These are phyloP conservation scores for Gorsachius goisagi DNA, from an alignment of 2,113 vertebrate genomes.

Conservation along the genomic window DNA sequence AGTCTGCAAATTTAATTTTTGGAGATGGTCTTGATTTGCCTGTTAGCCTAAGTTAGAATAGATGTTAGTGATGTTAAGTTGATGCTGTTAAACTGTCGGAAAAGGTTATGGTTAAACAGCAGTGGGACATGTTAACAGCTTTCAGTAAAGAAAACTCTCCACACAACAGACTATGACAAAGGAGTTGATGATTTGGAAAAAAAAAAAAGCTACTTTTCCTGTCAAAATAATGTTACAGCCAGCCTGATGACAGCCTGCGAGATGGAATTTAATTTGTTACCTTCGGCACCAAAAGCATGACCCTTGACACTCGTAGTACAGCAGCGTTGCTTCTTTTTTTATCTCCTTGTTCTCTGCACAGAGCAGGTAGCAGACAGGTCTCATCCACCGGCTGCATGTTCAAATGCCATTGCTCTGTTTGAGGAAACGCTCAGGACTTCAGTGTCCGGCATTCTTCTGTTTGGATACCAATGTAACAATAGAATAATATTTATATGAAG, in stretches of 20 bases:
- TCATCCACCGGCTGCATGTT: background rate
- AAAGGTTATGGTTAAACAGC: background rate
- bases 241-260: background rate
- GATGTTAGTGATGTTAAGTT: background rate
- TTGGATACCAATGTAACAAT: background rate
- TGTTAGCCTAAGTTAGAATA: background rate
- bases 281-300: background rate
- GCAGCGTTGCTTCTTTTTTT: background rate
- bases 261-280: background rate
- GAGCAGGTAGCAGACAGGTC: background rate
- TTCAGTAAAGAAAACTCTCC: background rate
- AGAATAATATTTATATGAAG: background rate
- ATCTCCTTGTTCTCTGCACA: background rate
- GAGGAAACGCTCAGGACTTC: background rate
- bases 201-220: background rate
- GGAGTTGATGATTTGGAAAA: background rate
- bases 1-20: background rate
- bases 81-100: background rate
- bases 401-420: background rate
- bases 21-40: background rate
- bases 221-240: background rate
- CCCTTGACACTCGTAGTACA: background rate
- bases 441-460: background rate
- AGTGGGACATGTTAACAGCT: background rate
- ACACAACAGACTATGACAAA: background rate